Evolutionary conservation across 2,113 vertebrate genomes (phyloP), one percentile per base, ranked within the genome.

Genomic region (Gallinago undulata): DNA sequence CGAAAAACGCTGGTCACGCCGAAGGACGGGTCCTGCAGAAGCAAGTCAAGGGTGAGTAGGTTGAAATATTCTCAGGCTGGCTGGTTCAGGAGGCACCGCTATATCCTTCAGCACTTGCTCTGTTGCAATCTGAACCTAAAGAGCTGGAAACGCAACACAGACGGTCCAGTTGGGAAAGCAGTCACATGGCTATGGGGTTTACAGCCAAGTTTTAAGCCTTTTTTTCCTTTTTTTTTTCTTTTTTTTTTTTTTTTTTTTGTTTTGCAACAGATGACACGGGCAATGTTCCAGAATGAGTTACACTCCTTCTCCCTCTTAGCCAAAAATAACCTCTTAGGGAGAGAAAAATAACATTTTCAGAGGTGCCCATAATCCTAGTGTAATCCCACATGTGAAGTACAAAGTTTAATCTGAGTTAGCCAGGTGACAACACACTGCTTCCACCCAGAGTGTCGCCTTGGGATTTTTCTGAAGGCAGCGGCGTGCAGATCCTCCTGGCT

Each of bases 11-110:
- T 4, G 88, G 74, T 27, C 47, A 18, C 0, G 6, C 81, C 70
- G 72, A 81, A 92, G 95, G 75, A 7, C 7, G 2, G 31, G 67
- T 97, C 39, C 90, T 93, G 41, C 95, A 95, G 60, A 96, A 95
- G 89, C 88, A 87, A 60, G 23, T 76, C 74, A 91, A 87, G 97
- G 97, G 98, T 97, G 77, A 95, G 94, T 69, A 50, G 17, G 4
- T 19, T 19, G 59, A 64, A 81, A 33, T 27, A 45, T 22, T 48
- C 21, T 1, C 77, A n/a, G 19, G 33, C 3, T 64, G 79, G 35
- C 33, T 48, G 57, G 69, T 66, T 72, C 31, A 39, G 45, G 33
- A 81, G 51, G 51, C 45, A 27, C 83, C 56, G 12, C 43, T 37
- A 3, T 22, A 17, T 39, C 67, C 43, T 51, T 68, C 83, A 74